phyloP scores from a whole-genome alignment of 2,888 invertebrate species.

The Panzeria rudis region DNA sequence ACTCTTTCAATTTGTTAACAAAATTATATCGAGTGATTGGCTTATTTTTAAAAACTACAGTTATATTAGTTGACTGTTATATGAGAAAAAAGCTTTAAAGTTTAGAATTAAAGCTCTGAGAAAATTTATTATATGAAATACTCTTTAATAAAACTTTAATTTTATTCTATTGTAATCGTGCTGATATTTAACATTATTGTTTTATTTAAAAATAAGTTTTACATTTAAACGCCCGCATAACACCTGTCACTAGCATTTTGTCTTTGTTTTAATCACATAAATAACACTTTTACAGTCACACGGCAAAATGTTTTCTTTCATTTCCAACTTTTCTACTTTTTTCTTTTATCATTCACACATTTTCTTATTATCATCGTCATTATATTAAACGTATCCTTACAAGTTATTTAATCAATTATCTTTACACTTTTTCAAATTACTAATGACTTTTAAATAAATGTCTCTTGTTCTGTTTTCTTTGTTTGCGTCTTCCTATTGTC shows the following conservation, averaged over 20 bases:
- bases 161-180: neutral
- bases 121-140: neutral
- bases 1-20: neutral
- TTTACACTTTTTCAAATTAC: slow-evolving; percentile 56
- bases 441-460: slow-evolving; percentile 67
- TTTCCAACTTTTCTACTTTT: neutral
- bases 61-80: neutral
- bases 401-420: slow-evolving; percentile 69
- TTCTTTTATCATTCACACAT: neutral
- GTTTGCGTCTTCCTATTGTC: slow-evolving; percentile 8
- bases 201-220: neutral
- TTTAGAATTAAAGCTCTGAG: neutral
- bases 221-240: neutral
- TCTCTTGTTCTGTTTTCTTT: slow-evolving; percentile 22
- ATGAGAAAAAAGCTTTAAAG: neutral
- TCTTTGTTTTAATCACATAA: slow-evolving; percentile 27
- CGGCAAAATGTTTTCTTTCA: neutral
- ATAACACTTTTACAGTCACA: neutral
- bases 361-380: slow-evolving; percentile 31
- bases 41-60: neutral
- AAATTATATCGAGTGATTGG: neutral
- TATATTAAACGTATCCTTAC: slow-evolving; percentile 36
- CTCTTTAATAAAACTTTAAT: neutral
- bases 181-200: neutral
- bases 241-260: slow-evolving; percentile 19